phyloP scores from a whole-genome alignment of 2,888 invertebrate species.

The Iselma pallidipennis region DNA sequence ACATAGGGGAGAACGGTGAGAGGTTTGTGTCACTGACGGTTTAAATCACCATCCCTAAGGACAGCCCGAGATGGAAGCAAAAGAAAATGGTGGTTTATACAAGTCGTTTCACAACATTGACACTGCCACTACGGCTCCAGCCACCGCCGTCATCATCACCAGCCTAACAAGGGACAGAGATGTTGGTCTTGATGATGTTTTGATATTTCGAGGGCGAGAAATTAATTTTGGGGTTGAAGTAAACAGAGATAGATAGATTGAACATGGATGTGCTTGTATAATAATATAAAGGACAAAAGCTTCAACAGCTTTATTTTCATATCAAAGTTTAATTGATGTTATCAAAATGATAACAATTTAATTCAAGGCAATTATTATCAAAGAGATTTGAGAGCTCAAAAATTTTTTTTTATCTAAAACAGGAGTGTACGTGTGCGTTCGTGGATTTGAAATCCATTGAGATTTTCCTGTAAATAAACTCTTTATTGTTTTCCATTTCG shows the following conservation, averaged over 20 bases:
- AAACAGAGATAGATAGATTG: no score
- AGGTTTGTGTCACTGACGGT: slow-evolving; percentile 12
- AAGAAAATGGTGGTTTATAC: no score
- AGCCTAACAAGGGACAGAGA: slow-evolving; percentile 15
- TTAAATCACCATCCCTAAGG: slow-evolving; percentile 7
- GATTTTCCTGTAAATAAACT: no score
- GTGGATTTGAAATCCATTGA: no score
- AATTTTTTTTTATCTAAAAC: no score
- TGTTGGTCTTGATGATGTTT: slow-evolving; percentile 16
- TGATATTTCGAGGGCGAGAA: slow-evolving; percentile 15
- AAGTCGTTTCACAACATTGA: no score
- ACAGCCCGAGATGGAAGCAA: no score
- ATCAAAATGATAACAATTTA: slow-evolving; percentile 10
- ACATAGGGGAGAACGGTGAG: slow-evolving; percentile 19
- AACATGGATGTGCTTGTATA: slow-evolving; percentile 7
- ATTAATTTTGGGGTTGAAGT: slow-evolving; percentile 19
- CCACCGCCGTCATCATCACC: slow-evolving; percentile 14
- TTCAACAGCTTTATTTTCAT: slow-evolving; percentile 10
- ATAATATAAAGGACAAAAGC: slow-evolving; percentile 9
- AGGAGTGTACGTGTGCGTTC: no score
- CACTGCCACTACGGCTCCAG: no score
- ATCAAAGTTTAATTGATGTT: slow-evolving; percentile 14
- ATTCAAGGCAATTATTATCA: no score
- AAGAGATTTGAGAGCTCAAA: no score
- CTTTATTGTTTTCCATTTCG: no score